Conservation (phyloP, 92 coral and sea anemone genomes). For the Hydrozoanthus gracilis region DNA sequence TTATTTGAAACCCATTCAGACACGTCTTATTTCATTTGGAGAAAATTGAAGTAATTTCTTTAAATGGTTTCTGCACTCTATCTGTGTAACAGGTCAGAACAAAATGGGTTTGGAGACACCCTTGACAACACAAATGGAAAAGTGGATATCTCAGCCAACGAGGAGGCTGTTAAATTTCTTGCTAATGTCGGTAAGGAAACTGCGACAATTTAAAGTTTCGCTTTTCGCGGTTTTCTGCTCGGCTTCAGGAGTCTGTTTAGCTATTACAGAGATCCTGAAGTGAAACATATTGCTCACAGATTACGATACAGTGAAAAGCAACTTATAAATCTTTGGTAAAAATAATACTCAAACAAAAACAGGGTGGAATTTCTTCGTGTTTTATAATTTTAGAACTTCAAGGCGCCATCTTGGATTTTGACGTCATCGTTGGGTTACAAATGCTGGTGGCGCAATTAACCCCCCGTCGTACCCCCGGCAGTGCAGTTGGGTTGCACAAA, state of each 20-base stretch:
- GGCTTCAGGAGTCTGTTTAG: neutral
- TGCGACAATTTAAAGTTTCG: neutral
- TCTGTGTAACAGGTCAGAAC: neutral
- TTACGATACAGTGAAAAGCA: too few relatives aligned
- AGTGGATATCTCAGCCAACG: constrained; percentile 59
- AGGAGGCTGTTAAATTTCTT: constrained; percentile 80
- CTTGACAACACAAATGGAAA: neutral
- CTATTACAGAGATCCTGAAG: neutral
- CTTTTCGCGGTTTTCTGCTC: neutral
- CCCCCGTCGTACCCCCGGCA: too few relatives aligned
- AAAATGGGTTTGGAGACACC: neutral
- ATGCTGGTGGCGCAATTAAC: too few relatives aligned
- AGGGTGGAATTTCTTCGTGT: too few relatives aligned
- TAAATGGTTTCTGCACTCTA: neutral
- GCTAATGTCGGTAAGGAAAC: constrained; percentile 73
- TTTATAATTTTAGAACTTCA: too few relatives aligned
- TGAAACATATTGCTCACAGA: too few relatives aligned
- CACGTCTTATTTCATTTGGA: neutral
- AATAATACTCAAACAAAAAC: too few relatives aligned
- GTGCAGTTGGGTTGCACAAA: too few relatives aligned
- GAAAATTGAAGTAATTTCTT: neutral
- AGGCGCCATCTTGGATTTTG: too few relatives aligned
- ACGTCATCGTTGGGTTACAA: too few relatives aligned
- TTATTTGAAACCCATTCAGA: too few relatives aligned
- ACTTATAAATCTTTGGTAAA: too few relatives aligned